Evolutionary conservation across 1,140 invertebrate species (phyloP).

Genomic region (Lerema accius): DNA sequence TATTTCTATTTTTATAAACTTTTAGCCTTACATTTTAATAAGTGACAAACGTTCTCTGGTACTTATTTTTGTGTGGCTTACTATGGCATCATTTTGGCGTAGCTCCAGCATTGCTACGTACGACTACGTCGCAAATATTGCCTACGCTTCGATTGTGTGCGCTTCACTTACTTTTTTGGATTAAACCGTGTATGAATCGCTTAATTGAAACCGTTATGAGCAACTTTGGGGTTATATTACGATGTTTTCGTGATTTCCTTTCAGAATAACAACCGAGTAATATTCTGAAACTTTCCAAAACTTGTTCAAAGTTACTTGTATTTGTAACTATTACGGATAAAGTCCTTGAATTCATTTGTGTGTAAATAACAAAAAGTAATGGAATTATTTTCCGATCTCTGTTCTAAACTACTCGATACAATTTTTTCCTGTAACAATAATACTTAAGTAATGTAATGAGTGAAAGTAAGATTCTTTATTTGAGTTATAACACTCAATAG

Average conservation of each 20-base stretch:
- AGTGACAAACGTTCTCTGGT: conserved; percentile 23
- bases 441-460: too few species aligned
- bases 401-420: too few species aligned
- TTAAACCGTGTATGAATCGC: conserved; percentile 32
- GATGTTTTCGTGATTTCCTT: conserved; percentile 29
- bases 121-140: conserved; percentile 51
- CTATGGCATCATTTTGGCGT: conserved; percentile 59
- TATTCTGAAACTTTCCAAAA: conserved; percentile 7
- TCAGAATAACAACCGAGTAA: conserved; percentile 11
- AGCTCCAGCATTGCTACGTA: conserved; percentile 48
- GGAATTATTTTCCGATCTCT: too few species aligned
- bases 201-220: conserved; percentile 29
- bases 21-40: too few species aligned
- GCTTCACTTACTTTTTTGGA: conserved; percentile 42
- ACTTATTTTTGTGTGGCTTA: conserved; percentile 56
- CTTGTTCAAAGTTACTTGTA: not conserved
- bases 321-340: too few species aligned
- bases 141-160: conserved; percentile 53
- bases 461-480: too few species aligned
- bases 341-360: too few species aligned
- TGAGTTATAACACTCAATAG: too few species aligned
- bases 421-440: too few species aligned
- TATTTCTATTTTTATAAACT: too few species aligned
- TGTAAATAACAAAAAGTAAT: too few species aligned
- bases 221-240: conserved; percentile 29